A percentile compares a stretch with the other conserved stretches of the same genome.
phyloP scores from a whole-genome alignment of 2,888 invertebrate species.

The Priocnemis perturbator region DNA sequence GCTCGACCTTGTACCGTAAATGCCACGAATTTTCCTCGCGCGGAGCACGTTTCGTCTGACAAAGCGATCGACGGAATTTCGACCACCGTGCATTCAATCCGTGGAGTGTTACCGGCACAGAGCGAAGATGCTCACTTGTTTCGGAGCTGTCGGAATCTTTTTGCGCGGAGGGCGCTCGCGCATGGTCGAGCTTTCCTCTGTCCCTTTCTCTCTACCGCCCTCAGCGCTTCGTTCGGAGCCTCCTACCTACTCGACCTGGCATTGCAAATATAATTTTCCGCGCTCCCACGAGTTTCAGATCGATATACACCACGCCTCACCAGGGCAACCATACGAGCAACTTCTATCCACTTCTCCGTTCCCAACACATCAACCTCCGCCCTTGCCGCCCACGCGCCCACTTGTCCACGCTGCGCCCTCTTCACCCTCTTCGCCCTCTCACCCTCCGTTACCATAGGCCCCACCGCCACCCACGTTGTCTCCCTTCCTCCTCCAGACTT shows the following conservation, averaged over 20 bases:
- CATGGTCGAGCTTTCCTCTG: background rate
- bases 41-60: no score
- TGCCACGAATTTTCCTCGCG: no score
- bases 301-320: conserved; percentile 63
- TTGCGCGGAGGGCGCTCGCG: no score
- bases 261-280: conserved; percentile 60
- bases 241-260: conserved; percentile 24
- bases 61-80: no score
- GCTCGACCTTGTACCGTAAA: no score
- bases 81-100: no score
- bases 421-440: background rate
- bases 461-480: no score
- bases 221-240: background rate
- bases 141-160: no score
- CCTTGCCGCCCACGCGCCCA: conserved; percentile 3
- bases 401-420: conserved; percentile 21
- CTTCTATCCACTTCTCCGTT: conserved; percentile 53
- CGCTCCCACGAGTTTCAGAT: conserved; percentile 56
- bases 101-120: no score
- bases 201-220: background rate
- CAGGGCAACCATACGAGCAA: conserved; percentile 65
- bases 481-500: no score
- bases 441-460: background rate
- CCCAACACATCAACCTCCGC: conserved; percentile 27
- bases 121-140: no score